Evolutionary conservation across 1,140 invertebrate species (phyloP), one percentile per base, ranked within the genome.

Genomic region (Cotesia chilonis): DNA sequence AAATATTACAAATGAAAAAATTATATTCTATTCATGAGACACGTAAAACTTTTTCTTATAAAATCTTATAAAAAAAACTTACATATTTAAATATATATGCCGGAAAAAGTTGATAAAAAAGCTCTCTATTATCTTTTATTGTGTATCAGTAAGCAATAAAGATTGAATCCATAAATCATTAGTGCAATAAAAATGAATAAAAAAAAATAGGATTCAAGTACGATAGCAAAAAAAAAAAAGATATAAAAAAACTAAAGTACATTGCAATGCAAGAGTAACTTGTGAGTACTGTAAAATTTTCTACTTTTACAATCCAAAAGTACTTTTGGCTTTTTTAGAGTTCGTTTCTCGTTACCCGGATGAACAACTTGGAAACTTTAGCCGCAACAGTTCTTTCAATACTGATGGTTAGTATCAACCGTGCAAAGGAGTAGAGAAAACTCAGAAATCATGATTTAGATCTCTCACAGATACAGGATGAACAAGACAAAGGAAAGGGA

Each of bases 311-410:
- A 6, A 68, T 68, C 59, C 37, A 28, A 54, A 41, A 36, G 67
- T 68, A 68, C 67, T 68, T 68, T 68, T n/a, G 67, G 55, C 54
- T 68, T 68, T 37, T 68, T 59, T 54, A 68, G 35, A 68, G 67
- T 68, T 68, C 54, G 59, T 68, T 68, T 68, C 67, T 68, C 67
- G 55, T 68, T 68, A 68, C 67, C 59, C 59, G 67, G 36, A 36
- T 47, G 67, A 68, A 68, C 54, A 54, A 68, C 67, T 68, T 59
- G 36, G 37, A 68, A 68, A 68, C 6, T 68, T 68, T 28, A 4
- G 54, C 67, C 14, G 37, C 67, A 59, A 68, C 67, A 41, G 51
- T 68, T 54, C 20, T 54, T 51, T 41, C 37, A 41, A 66, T 37
- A 52, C 38, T 20, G 66, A 55, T 59, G 52, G 52, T 68, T 36